Evolutionary conservation across 2,797 vertebrate species (phyloP).

Genomic region (Hozukius guyotensis): DNA sequence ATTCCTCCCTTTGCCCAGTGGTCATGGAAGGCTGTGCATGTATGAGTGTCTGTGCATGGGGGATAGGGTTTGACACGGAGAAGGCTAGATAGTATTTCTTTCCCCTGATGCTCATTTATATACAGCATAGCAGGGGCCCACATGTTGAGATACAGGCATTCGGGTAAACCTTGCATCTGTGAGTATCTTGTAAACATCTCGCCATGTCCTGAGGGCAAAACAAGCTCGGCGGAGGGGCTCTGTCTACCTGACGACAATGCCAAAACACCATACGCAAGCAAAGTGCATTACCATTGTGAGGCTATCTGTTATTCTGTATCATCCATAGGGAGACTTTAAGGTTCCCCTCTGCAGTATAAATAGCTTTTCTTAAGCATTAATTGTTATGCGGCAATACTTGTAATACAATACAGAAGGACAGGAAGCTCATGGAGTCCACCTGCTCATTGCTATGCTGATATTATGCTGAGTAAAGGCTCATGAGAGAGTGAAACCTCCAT

Average conservation of each 20-base stretch:
- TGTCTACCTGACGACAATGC: slow-evolving; percentile 32
- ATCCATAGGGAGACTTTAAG: slow-evolving; percentile 34
- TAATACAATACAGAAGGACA: background rate
- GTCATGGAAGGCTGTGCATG: slow-evolving; percentile 1
- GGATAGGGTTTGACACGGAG: background rate
- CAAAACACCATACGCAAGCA: background rate
- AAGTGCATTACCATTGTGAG: background rate
- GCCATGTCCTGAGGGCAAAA: slow-evolving; percentile 52
- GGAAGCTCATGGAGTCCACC: slow-evolving; percentile 11
- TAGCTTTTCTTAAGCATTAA: slow-evolving; percentile 38
- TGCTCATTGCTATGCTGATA: slow-evolving; percentile 33
- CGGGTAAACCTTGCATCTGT: slow-evolving; percentile 8
- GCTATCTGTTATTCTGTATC: slow-evolving; percentile 2
- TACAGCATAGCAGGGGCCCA: background rate
- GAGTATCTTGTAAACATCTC: slow-evolving; percentile 49
- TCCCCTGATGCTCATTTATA: slow-evolving; percentile 15
- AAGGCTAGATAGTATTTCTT: background rate
- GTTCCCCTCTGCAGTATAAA: slow-evolving; percentile 41
- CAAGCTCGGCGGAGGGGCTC: slow-evolving; percentile 12
- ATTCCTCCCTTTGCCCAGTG: background rate
- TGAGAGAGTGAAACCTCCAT: slow-evolving; percentile 2
- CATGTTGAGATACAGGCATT: slow-evolving; percentile 10
- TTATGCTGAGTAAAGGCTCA: slow-evolving; percentile 22
- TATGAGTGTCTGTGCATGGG: background rate
- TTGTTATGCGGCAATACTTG: slow-evolving; percentile 29